Conservation (phyloP, 2,888 invertebrate genomes). For the Drosophila paramelanica region DNA sequence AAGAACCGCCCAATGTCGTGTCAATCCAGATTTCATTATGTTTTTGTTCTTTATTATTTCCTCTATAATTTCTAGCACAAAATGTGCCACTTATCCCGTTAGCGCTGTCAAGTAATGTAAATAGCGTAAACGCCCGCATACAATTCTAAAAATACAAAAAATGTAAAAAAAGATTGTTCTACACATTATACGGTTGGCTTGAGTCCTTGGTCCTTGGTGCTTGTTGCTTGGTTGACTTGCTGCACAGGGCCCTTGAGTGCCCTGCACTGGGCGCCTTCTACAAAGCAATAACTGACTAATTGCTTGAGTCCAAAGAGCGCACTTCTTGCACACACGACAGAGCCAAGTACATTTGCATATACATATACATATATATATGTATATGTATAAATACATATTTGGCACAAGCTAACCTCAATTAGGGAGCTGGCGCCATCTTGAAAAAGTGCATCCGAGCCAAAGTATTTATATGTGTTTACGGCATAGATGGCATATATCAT, state of each 20-base stretch:
- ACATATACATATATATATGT: constrained; percentile 7
- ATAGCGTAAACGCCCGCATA: constrained; percentile 42
- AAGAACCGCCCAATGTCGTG: too few species aligned
- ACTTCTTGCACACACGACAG: constrained; percentile 41
- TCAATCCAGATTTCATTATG: too few species aligned
- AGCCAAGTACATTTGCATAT: constrained; percentile 64
- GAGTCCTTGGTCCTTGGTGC: constrained; percentile 13
- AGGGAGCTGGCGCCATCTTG: constrained; percentile 46
- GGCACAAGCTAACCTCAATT: constrained; percentile 49
- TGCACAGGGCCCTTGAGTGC: constrained; percentile 28
- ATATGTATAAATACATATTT: constrained; percentile 29
- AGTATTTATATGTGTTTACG: constrained; percentile 29
- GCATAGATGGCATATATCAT: constrained; percentile 36
- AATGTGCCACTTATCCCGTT: constrained; percentile 20
- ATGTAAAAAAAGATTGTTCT: constrained; percentile 9
- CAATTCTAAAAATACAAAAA: constrained; percentile 19
- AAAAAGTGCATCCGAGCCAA: constrained; percentile 25
- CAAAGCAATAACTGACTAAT: constrained; percentile 75
- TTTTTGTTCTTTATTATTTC: neutral
- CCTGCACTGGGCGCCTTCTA: constrained; percentile 9
- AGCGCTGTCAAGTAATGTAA: constrained; percentile 26
- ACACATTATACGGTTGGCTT: constrained; percentile 22
- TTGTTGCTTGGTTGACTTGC: constrained; percentile 15
- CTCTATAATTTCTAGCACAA: constrained; percentile 3
- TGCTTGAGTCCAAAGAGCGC: constrained; percentile 67